Base-by-base conservation (phyloP, 2,797 vertebrate species). In the Sparus aurata region DNA sequence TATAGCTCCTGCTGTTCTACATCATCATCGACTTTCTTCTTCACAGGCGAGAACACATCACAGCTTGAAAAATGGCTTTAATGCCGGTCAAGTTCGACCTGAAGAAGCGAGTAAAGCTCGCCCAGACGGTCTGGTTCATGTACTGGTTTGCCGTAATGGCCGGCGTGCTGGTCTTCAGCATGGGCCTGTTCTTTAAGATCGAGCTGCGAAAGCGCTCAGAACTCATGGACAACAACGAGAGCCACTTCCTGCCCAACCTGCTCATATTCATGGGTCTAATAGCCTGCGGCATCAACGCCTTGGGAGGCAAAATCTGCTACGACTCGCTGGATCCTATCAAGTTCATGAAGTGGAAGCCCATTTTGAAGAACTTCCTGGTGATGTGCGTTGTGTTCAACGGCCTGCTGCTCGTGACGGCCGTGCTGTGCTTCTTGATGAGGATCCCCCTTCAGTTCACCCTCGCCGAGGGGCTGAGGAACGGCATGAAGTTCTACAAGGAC, bases 401-500 rank as follows among this genome's bases (percentile, higher is more conserved):
- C 18, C 79, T 96, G 53, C 86, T 98, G 81, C 82, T 99, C 41
- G 13, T 97, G 0, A 95, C 95, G 0, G 94, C 96, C 41, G 79
- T 97, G 63, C 85, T 98, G 80, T 99, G 98, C 85, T 97, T 99
- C 59, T 46, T 97, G 73, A 95, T 97, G 96, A 91, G 96, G 79
- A 97, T 98, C 75, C 96, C 98, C 0, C 94, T 99, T 92, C 97
- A 99, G 81, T 96, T 93, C 90, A 97, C 98, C 0, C 91, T 99
- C 89, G 94, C 96, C 0, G 95, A 97, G 1, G 98, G 98, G 45
- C 94, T 99, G 87, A 97, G 93, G 94, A 98, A 94, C 0, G 95
- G 97, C 75, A 98, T 99, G 98, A 97, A 94, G 85, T 99, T 88
- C 93, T 99, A 99, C 93, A 96, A 98, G 85, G 98, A 99, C 92